Conservation (phyloP, 2,888 invertebrate genomes). For the Coenonympha arcania region DNA sequence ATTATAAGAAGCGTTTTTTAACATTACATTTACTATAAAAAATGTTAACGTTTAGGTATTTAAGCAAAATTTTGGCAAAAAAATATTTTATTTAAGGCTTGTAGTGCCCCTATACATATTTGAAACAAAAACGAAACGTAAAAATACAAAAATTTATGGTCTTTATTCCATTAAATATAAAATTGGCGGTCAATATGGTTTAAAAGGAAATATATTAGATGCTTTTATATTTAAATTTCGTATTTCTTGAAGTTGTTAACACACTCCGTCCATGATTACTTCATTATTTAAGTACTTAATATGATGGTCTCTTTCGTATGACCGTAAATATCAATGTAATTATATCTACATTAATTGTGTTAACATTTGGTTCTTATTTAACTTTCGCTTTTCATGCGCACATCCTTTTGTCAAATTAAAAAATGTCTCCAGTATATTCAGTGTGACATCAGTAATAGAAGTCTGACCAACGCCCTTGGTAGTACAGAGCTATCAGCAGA, state of each 20-base stretch:
- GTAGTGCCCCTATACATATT: background rate
- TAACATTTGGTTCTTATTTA: conserved; percentile 13
- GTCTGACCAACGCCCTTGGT: too few species aligned
- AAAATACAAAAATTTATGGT: too few species aligned
- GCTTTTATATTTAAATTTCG: conserved; percentile 3
- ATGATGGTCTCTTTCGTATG: conserved; percentile 44
- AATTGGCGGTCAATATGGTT: background rate
- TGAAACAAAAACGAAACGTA: too few species aligned
- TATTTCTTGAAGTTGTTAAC: conserved; percentile 36
- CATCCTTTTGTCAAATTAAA: too few species aligned
- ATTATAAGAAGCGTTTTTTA: conserved; percentile 42
- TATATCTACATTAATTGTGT: conserved; percentile 19
- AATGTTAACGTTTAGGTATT: conserved; percentile 13
- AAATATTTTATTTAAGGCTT: background rate
- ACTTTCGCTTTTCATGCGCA: background rate
- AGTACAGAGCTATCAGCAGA: too few species aligned
- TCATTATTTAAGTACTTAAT: conserved; percentile 69
- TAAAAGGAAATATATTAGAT: background rate
- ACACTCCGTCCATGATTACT: conserved; percentile 65
- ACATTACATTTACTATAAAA: conserved; percentile 15
- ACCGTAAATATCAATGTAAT: conserved; percentile 19
- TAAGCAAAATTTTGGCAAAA: conserved; percentile 14
- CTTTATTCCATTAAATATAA: background rate
- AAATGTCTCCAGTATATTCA: too few species aligned
- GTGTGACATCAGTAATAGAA: too few species aligned